A percentile compares a stretch with the other conserved stretches of the same genome.
Conservation (phyloP, 30 jellyfish, hydroid and myxozoan genomes). For the Cassiopea andromeda region DNA sequence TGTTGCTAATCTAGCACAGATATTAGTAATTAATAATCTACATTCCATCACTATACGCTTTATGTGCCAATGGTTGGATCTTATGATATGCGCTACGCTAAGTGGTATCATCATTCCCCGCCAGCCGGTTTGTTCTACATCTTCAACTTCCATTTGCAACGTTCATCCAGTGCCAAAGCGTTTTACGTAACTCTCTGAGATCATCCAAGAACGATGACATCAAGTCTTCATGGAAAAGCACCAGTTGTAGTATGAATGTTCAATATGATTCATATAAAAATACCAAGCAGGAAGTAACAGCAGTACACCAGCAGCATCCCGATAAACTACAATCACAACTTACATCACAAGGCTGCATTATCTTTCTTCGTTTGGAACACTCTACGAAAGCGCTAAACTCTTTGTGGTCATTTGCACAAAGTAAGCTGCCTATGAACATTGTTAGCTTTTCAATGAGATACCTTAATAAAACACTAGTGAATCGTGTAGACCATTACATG, state of each 20-base stretch:
- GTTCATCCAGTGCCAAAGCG: background rate
- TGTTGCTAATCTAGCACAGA: background rate
- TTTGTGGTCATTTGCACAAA: background rate
- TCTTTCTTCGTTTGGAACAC: background rate
- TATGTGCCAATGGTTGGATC: background rate
- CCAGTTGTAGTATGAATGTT: background rate
- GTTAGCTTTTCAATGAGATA: background rate
- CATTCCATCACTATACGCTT: background rate
- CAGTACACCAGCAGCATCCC: background rate
- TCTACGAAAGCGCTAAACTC: background rate
- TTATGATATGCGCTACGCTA: background rate
- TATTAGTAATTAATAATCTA: background rate
- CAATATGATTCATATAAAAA: background rate
- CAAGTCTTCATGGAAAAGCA: background rate
- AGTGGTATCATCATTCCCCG: background rate
- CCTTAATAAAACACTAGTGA: background rate
- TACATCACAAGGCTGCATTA: background rate
- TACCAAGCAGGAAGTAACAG: background rate
- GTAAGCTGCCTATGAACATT: background rate
- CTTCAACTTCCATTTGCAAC: background rate
- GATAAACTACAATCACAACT: background rate
- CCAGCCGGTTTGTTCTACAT: background rate
- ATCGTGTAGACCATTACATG: background rate
- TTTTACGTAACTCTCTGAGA: background rate
- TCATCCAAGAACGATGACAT: background rate